These are phyloP conservation scores for Cyprinodon brontotheroides DNA, from an alignment of 2,113 vertebrate species.

Conservation along the genomic window DNA sequence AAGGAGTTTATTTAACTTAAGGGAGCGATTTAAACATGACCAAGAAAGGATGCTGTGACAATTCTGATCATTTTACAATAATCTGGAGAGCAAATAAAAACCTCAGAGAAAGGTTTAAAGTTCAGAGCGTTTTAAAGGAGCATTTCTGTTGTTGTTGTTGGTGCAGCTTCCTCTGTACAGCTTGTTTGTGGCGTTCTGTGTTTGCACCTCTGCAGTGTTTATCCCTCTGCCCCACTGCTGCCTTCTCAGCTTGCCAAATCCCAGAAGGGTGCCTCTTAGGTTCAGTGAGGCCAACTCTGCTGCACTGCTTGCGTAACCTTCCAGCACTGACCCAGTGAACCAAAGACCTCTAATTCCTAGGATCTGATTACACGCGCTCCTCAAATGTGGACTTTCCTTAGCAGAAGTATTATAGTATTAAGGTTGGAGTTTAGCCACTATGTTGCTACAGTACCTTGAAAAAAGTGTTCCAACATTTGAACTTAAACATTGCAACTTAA, in stretches of 20 bases:
- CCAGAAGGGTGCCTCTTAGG: constrained; percentile 31
- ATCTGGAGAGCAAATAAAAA: background rate
- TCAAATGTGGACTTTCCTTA: constrained; percentile 13
- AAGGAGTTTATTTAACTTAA: background rate
- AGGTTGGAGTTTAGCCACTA: background rate
- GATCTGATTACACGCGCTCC: constrained; percentile 24
- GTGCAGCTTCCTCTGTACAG: background rate
- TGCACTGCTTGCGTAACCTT: constrained; percentile 53
- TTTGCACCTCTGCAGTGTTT: constrained; percentile 15
- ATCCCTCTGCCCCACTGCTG: constrained; percentile 31
- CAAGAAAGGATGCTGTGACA: background rate
- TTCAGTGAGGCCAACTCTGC: constrained; percentile 50
- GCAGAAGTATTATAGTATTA: background rate
- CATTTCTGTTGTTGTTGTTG: background rate
- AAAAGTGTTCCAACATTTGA: background rate
- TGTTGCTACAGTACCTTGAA: background rate
- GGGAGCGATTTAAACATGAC: background rate
- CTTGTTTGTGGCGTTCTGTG: background rate
- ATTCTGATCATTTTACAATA: background rate
- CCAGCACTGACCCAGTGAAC: constrained; percentile 61
- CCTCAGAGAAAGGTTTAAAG: constrained; percentile 28
- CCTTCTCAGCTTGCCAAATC: constrained; percentile 25
- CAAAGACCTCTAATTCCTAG: constrained; percentile 35
- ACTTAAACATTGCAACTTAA: background rate
- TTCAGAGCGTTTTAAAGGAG: constrained; percentile 53